Evolutionary conservation across 2,113 vertebrate species (phyloP), one percentile per base, ranked within the genome.

Genomic region (Electrona antarctica): DNA sequence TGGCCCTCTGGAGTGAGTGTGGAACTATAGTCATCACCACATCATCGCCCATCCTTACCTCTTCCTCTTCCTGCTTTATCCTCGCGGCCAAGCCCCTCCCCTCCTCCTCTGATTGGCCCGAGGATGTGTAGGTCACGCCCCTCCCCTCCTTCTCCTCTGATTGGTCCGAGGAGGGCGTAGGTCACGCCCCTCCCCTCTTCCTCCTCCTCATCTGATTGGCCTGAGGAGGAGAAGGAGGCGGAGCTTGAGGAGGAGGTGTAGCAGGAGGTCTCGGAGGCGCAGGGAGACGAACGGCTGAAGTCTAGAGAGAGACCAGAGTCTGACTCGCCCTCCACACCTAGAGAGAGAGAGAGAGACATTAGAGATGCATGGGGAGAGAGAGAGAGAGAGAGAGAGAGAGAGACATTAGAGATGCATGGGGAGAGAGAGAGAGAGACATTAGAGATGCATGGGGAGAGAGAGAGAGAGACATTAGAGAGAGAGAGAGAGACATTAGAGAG

Each of bases 291-390:
- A 1, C 95, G 95, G 13, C 95, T 96, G 0, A 94, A 98, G 90
- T 97, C 93, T 78, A 99, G 83, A 59, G 97, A 99, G 21, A 99
- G 96, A 8, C 97, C 98, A 0, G 98, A 99, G 89, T 99, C 98
- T 0, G 97, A 97, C 61, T 98, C 96, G 1, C 94, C 92, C 71
- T 87, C 85, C 21, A 78, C 21, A 4, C 70, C 88, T 90, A 54
- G 3, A 14, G 78, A 11, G 1, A 71, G 14, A 7, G 7, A 70
- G 71, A 41, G 33, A 41, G 5, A 41, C 3, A 21, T 21, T 21
- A 41, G 33, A 41, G 33, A 41, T 41, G 3, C 33, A 21, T 21
- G 21, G 21, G 21, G 21, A 21, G 21, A 21, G 21, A 21, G 21
- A 21, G 21, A 21, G 21, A 21, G 21, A 21, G 21, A 21, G 21